Evolutionary conservation across 2,888 invertebrate species (phyloP), one percentile per base, ranked within the genome.

Genomic region (Mythimna impura): DNA sequence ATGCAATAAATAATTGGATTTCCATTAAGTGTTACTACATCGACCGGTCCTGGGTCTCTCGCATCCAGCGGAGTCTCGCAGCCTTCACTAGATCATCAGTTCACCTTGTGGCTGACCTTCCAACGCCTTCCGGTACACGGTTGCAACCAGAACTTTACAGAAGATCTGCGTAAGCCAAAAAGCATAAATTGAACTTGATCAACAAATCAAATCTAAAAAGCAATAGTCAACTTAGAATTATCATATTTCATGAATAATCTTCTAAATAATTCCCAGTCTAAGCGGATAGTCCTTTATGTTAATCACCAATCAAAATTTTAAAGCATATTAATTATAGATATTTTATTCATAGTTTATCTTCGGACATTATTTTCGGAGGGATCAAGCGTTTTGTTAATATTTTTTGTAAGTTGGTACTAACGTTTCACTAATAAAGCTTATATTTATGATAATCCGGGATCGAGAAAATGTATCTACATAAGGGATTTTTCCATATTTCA

Each of bases 261-360:
- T 50, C 50, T 67, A 61, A 63, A 60, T 71, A 67, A 80, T 75
- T 61, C 50, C 22, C 34, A 34, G 10, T 30, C 57, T 25, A 75
- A 65, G n/a, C 52, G 58, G 50, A 66, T 70, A 66, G 71, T 55
- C 57, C 57, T 70, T 63, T 71, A 75, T 67, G 79, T 57, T 79
- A 81, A 84, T 79, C 34, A 71, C 61, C 60, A 68, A 81, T 81
- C 71, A 73, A 61, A 84, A 80, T 81, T 78, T 74, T 60, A 63
- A 74, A 79, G 30, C 50, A 54, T 55, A 65, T 72, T 71, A 66
- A 66, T 60, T 62, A 61, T 71, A 76, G 58, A 61, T 73, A 76
- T 70, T 72, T 77, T 80, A 83, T 80, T 80, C 66, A 77, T 72
- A 69, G 36, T 71, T 73, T 22, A 50, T 67, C 52, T 70, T 71